A percentile compares a stretch with the other conserved stretches of the same genome.
These are phyloP conservation scores for Drosophila takahashii DNA, from an alignment of 1,140 invertebrate species.

Conservation along the genomic window DNA sequence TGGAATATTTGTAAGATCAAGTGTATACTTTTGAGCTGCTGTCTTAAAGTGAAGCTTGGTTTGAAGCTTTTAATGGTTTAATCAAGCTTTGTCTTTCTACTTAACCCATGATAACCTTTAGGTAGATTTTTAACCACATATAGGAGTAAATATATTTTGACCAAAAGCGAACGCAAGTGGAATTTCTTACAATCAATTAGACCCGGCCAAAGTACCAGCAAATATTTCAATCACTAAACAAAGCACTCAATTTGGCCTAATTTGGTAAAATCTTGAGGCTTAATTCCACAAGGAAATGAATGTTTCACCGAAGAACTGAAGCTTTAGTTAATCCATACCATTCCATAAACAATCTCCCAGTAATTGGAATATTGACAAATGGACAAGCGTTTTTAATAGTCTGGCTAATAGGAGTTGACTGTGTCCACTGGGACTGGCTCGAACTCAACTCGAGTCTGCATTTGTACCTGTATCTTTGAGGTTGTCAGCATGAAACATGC, in stretches of 20 bases:
- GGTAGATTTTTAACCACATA: background rate
- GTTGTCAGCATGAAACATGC: conserved; percentile 59
- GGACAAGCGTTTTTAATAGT: conserved; percentile 56
- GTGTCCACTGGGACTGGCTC: conserved; percentile 44
- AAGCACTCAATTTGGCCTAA: background rate
- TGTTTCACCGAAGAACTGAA: conserved; percentile 3
- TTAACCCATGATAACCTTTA: conserved; percentile 25
- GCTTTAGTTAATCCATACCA: conserved; percentile 4
- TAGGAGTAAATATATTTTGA: background rate
- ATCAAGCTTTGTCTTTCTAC: background rate
- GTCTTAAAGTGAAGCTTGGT: background rate
- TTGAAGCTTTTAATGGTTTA: background rate
- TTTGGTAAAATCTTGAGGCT: background rate
- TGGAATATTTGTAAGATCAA: background rate
- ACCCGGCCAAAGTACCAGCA: conserved; percentile 5
- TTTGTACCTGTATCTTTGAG: conserved; percentile 33
- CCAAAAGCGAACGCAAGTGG: no score
- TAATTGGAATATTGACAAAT: conserved; percentile 39
- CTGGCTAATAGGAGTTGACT: conserved; percentile 63
- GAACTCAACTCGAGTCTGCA: conserved; percentile 10
- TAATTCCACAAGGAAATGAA: conserved; percentile 22
- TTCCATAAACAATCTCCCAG: conserved; percentile 19
- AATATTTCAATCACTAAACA: conserved; percentile 26
- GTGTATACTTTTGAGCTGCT: conserved; percentile 24
- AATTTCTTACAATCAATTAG: conserved; percentile 5